A percentile compares a stretch with the other conserved stretches of the same genome.
Conservation (phyloP, 2,797 vertebrate genomes). For the Myotis daubentonii region DNA sequence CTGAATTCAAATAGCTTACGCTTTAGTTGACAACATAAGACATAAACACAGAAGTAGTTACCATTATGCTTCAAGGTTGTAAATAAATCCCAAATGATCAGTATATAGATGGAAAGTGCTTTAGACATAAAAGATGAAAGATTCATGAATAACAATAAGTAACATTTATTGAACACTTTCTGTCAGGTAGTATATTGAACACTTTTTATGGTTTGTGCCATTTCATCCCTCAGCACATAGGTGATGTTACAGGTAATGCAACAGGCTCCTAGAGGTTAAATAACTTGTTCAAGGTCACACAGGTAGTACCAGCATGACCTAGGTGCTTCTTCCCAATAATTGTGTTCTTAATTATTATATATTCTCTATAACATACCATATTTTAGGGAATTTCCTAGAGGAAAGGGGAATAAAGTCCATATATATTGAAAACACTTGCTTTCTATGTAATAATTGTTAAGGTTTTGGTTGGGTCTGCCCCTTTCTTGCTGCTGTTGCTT, state of each 20-base stretch:
- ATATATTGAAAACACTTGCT: not conserved
- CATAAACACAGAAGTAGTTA: not conserved
- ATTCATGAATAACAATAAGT: slow-evolving; percentile 18
- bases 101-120: slow-evolving; percentile 1
- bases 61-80: not conserved
- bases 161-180: slow-evolving; percentile 31
- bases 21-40: not conserved
- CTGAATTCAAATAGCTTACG: not conserved
- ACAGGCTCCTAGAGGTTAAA: not conserved
- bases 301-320: not conserved
- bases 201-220: not conserved
- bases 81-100: slow-evolving; percentile 27
- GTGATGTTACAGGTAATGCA: not conserved
- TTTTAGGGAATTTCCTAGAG: not conserved
- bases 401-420: not conserved
- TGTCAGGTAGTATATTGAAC: not conserved
- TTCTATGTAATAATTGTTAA: not conserved
- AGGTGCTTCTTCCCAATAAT: not conserved
- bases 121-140: slow-evolving; percentile 28
- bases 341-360: not conserved
- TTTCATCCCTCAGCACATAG: not conserved
- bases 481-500: not conserved
- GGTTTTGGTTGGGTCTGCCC: not conserved
- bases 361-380: too few species aligned
- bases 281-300: not conserved